Conservation (phyloP, 2,113 vertebrate genomes). For the Nansenia antarctica region DNA sequence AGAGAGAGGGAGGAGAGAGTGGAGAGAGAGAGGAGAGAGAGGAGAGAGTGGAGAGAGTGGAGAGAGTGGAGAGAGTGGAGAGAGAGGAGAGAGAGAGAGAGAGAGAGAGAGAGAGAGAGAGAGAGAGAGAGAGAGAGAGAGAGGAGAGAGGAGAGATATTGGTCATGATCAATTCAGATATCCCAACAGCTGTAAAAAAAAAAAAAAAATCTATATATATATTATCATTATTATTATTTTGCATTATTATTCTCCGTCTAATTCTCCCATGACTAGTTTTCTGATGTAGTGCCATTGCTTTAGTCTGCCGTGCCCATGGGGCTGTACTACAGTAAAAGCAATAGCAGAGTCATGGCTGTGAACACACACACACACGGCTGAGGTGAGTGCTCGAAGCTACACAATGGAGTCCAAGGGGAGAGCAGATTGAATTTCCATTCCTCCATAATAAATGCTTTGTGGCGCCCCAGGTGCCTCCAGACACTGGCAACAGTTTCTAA, state of each 20-base stretch:
- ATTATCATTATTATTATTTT: constrained; percentile 61
- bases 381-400: constrained; percentile 41
- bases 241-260: constrained; percentile 39
- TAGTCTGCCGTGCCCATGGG: constrained; percentile 66
- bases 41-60: too few species aligned
- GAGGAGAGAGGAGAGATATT: too few species aligned
- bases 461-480: constrained; percentile 56
- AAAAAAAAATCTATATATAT: neutral
- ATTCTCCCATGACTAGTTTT: constrained; percentile 66
- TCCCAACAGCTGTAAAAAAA: neutral
- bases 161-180: neutral
- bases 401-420: constrained; percentile 45
- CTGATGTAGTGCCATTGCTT: constrained; percentile 76
- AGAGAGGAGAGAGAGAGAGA: too few species aligned
- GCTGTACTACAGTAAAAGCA: constrained; percentile 60
- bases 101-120: too few species aligned
- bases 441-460: constrained; percentile 67
- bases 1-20: too few species aligned
- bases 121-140: too few species aligned
- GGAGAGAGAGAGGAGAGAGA: too few species aligned
- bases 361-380: constrained; percentile 27
- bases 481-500: constrained; percentile 56
- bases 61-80: too few species aligned
- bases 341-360: constrained; percentile 38
- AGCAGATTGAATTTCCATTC: constrained; percentile 64